phyloP scores from a whole-genome alignment of 2,797 vertebrate species.

The Urophycis tenuis region DNA sequence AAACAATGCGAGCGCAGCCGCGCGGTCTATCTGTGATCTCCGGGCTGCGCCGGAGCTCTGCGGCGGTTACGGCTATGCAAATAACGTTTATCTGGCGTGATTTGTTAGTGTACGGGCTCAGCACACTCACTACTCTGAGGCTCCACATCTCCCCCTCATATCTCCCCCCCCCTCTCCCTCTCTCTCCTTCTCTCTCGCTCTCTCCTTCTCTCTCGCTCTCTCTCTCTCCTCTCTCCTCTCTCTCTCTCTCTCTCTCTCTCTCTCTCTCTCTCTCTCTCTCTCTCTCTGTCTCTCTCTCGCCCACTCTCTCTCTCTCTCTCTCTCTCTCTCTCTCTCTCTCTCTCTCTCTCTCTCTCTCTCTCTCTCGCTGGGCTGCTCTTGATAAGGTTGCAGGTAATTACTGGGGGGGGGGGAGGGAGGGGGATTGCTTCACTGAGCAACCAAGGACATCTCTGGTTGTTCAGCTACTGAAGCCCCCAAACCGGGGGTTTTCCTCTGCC shows the following conservation, averaged over 20 bases:
- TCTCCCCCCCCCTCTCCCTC: too few species aligned
- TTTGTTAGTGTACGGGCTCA: slow-evolving; percentile 32
- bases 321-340: too few species aligned
- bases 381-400: slow-evolving; percentile 71
- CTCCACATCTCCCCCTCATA: background rate
- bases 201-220: too few species aligned
- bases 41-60: slow-evolving; percentile 39
- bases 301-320: too few species aligned
- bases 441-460: slow-evolving; percentile 67
- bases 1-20: slow-evolving; percentile 9
- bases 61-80: slow-evolving; percentile 57
- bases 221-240: too few species aligned
- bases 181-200: background rate
- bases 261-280: too few species aligned
- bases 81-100: slow-evolving; percentile 56
- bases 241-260: too few species aligned
- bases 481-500: slow-evolving; percentile 63
- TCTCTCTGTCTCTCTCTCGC: too few species aligned
- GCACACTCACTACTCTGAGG: slow-evolving; percentile 18
- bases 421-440: slow-evolving; percentile 59
- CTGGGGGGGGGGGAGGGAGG: slow-evolving; percentile 27
- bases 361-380: slow-evolving; percentile 39
- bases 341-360: too few species aligned
- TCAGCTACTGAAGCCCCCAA: slow-evolving; percentile 44
- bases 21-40: slow-evolving; percentile 50